Base-by-base conservation (phyloP, 2,797 vertebrate species). In the Nyctibius grandis region DNA sequence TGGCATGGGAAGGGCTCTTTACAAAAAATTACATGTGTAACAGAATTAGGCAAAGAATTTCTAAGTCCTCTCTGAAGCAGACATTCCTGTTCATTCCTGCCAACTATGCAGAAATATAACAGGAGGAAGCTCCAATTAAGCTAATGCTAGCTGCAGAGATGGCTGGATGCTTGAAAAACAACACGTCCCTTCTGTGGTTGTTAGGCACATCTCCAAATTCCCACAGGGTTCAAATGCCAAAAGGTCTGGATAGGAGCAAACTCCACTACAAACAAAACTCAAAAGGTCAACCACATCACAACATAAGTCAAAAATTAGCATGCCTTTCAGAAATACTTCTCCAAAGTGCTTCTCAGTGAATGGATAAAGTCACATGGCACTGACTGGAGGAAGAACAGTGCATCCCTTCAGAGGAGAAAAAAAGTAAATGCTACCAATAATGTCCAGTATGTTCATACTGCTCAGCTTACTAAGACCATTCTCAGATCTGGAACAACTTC, bases 101-200 rank as follows among this genome's bases (percentile, higher is more conserved):
- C 56, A 81, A 15, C 22, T 44, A 2, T 15, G 61, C 11, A 81
- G 69, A 57, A 48, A 74, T 12, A 11, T 9, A 65, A 51, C 1
- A 51, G 9, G 5, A 76, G 9, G 34, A 81, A 68, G 31, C n/a
- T 38, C 6, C 34, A 36, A 16, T 26, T 77, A 40, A 4, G 8
- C 13, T 87, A 34, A 73, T 33, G 9, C 10, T 64, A 38, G 48
- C 36, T 48, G 38, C 26, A 54, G 53, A 83, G 20, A 17, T 47
- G 36, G 9, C 25, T 56, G 17, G 6, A 38, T 47, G 5, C 25
- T n/a, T 48, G 47, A 69, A 20, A 70, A 89, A 75, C 34, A 72
- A 7, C 23, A 44, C 33, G n/a, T 1, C 1, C 10, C 4, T 77
- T 51, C 20, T 42, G 29, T 3, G 1, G 22, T 29, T 57, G 7